A percentile compares a stretch with the other conserved stretches of the same genome.
These are phyloP conservation scores for Malurus leucopterus DNA, from an alignment of 2,797 vertebrate species.

Conservation along the genomic window DNA sequence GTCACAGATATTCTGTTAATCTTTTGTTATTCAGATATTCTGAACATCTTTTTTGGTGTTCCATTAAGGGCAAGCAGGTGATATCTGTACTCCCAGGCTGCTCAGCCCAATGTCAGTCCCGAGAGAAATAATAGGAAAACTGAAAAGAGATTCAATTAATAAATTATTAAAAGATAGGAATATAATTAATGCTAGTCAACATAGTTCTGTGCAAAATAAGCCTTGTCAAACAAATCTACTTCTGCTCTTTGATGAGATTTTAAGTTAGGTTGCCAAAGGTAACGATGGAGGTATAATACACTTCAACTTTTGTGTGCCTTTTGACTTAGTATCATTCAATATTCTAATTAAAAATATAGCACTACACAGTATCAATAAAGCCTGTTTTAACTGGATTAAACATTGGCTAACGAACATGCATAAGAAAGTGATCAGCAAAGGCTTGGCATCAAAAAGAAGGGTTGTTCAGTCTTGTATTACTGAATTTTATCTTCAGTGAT, in stretches of 20 bases:
- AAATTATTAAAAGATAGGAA: slow-evolving; percentile 50
- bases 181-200: slow-evolving; percentile 56
- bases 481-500: neutral
- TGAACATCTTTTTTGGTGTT: neutral
- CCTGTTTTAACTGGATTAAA: neutral
- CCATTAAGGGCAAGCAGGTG: neutral
- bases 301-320: slow-evolving; percentile 31
- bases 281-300: slow-evolving; percentile 19
- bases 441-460: neutral
- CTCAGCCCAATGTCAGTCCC: neutral
- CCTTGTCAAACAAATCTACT: slow-evolving; percentile 53
- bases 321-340: slow-evolving; percentile 28
- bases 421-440: neutral
- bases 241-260: slow-evolving; percentile 54
- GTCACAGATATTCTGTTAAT: neutral
- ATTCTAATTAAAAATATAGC: slow-evolving; percentile 54
- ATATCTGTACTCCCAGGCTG: neutral
- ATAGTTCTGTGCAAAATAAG: slow-evolving; percentile 48
- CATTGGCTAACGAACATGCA: neutral
- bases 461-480: neutral
- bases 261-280: slow-evolving; percentile 23
- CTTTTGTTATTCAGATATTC: no score
- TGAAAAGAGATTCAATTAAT: slow-evolving; percentile 46
- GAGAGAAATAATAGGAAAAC: slow-evolving; percentile 19
- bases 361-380: slow-evolving; percentile 37